phyloP scores from a whole-genome alignment of 2,113 vertebrate species.

The Cynocephalus volans region DNA sequence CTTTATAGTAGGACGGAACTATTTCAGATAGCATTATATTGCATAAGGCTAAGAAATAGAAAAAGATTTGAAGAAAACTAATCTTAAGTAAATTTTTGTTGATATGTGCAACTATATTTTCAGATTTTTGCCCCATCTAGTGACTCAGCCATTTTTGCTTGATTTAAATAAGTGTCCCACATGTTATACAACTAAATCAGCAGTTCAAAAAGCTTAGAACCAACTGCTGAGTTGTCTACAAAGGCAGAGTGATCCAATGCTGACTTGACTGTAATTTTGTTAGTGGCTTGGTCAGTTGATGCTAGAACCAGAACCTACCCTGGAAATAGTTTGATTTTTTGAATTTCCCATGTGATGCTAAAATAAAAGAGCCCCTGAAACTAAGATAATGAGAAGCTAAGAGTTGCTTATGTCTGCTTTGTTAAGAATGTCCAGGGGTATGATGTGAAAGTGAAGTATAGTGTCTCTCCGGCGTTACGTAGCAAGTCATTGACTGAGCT shows the following conservation, averaged over 20 bases:
- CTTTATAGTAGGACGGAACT: background rate
- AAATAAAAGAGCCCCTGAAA: constrained; percentile 68
- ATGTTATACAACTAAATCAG: constrained; percentile 36
- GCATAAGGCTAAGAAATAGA: constrained; percentile 33
- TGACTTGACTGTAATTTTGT: constrained; percentile 68
- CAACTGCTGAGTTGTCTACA: constrained; percentile 62
- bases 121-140: constrained; percentile 39
- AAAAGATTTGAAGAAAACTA: constrained; percentile 50
- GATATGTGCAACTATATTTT: constrained; percentile 45
- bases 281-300: constrained; percentile 61
- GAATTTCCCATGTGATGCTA: constrained; percentile 41
- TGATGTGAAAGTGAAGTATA: background rate
- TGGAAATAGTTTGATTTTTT: constrained; percentile 65
- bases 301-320: constrained; percentile 1
- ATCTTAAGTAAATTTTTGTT: constrained; percentile 39
- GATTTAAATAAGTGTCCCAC: constrained; percentile 8
- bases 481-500: background rate
- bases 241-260: constrained; percentile 42
- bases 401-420: background rate
- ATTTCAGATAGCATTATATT: background rate
- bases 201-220: constrained; percentile 49
- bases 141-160: constrained; percentile 65
- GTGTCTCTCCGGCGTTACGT: background rate
- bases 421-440: background rate
- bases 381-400: constrained; percentile 14